Conservation (phyloP, 2,113 vertebrate species). For the Pimephales promelas region DNA sequence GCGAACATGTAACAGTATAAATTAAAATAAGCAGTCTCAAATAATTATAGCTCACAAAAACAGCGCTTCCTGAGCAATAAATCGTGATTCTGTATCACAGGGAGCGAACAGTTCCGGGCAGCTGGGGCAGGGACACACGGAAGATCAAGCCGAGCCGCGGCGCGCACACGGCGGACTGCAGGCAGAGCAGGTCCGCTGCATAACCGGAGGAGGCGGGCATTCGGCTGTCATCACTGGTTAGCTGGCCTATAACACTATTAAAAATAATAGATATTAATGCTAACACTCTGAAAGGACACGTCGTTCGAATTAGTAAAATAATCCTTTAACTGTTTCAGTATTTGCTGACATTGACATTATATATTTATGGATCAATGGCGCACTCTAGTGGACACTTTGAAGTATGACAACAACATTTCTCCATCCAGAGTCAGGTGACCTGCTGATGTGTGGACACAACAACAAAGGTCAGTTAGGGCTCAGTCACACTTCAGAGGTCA, state of each 20-base stretch:
- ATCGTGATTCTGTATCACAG: slow-evolving; percentile 64
- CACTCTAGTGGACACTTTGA: not conserved
- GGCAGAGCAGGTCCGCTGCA: slow-evolving; percentile 55
- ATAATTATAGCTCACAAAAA: not conserved
- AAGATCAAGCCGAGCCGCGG: slow-evolving; percentile 79
- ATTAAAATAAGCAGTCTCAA: not conserved
- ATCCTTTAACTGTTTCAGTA: not conserved
- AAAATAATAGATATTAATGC: not conserved
- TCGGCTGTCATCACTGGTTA: slow-evolving; percentile 83
- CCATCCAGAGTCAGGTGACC: slow-evolving; percentile 76
- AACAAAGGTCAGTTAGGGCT: slow-evolving; percentile 89
- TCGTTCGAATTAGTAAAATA: not conserved
- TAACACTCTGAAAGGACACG: not conserved
- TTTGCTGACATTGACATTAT: not conserved
- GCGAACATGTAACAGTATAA: not conserved
- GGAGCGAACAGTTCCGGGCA: slow-evolving; percentile 94
- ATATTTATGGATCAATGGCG: not conserved
- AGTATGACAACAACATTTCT: slow-evolving; percentile 5
- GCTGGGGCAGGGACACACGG: slow-evolving; percentile 84
- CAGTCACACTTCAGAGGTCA: slow-evolving; percentile 77
- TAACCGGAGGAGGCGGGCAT: slow-evolving; percentile 89
- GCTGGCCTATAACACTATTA: not conserved
- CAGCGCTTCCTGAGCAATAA: not conserved
- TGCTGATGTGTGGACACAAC: slow-evolving; percentile 90
- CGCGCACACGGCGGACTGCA: slow-evolving; percentile 58